These are phyloP conservation scores for Machimus rusticus DNA, from an alignment of 2,888 invertebrate genomes.

Conservation along the genomic window DNA sequence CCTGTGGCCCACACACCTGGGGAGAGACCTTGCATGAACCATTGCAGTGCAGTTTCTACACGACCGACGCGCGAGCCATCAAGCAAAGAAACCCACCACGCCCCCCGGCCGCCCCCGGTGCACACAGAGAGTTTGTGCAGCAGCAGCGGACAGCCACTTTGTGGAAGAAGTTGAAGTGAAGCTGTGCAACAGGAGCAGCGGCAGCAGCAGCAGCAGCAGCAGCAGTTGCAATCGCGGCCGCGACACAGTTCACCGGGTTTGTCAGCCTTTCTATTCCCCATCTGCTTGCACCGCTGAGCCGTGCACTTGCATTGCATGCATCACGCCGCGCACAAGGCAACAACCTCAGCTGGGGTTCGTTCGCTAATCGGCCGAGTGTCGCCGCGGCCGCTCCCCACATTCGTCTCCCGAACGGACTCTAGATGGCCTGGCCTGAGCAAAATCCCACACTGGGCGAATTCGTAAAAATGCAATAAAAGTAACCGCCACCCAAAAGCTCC, in stretches of 20 bases:
- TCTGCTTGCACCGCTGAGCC: not conserved
- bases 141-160: not conserved
- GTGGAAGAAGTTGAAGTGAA: not conserved
- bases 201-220: not conserved
- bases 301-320: not conserved
- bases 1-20: constrained; percentile 50
- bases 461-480: not conserved
- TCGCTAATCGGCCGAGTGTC: not conserved
- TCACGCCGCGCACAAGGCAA: constrained; percentile 3
- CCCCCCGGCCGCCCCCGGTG: not conserved
- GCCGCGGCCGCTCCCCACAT: not conserved
- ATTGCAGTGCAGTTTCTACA: constrained; percentile 26
- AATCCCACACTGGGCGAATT: not conserved
- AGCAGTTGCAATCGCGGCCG: not conserved
- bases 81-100: not conserved
- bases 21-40: constrained; percentile 26
- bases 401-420: not conserved
- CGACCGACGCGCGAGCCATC: not conserved
- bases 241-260: not conserved
- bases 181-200: not conserved
- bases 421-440: not conserved
- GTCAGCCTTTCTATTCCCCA: constrained; percentile 3
- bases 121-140: not conserved
- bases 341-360: constrained; percentile 6
- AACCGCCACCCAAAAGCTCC: not conserved